Evolutionary conservation across 2,797 vertebrate genomes (phyloP), one percentile per base, ranked within the genome.

Genomic region (Amazonetta brasiliensis): DNA sequence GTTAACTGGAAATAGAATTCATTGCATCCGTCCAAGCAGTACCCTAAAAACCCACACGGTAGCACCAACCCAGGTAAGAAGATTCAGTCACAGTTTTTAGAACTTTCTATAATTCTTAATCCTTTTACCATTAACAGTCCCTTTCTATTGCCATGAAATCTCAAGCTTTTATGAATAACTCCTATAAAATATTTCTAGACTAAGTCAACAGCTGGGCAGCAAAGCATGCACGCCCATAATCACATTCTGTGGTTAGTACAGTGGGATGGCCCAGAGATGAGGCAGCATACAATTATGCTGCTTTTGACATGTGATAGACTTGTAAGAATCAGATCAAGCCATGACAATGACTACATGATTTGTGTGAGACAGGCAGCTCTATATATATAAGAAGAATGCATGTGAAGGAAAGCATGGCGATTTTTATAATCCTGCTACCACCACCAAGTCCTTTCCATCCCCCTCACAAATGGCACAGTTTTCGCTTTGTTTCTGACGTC

Each of bases 1-100:
- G 80, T 90, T 79, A 84, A 94, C 92, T 43, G 76, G 87, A 78
- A 84, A 58, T n/a, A 82, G 39, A 95, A 91, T 91, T 89, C 7
- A 87, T 89, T 94, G 79, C 56, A 76, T 20, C 64, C 52, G 48
- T 83, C 88, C 77, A 90, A 55, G 58, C 67, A 66, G 35, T 8
- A 46, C 43, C 37, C 67, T 84, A 84, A 91, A 92, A 89, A 46
- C 66, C 50, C 67, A 66, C 52, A 28, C 26, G 50, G 37, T 8
- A 59, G 59, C 25, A 92, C 63, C 48, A 33, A 67, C 31, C 58
- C 52, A 17, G 5, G 66, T n/a, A 81, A 9, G 31, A 91, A 79
- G 75, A 86, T 86, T 81, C 54, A 81, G 67, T 25, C 63, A 74
- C 69, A n/a, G 15, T 9, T 93, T 93, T 85, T 78, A 87, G 66